Base-by-base conservation (phyloP, 2,888 invertebrate species). In the Epinotia ramella region DNA sequence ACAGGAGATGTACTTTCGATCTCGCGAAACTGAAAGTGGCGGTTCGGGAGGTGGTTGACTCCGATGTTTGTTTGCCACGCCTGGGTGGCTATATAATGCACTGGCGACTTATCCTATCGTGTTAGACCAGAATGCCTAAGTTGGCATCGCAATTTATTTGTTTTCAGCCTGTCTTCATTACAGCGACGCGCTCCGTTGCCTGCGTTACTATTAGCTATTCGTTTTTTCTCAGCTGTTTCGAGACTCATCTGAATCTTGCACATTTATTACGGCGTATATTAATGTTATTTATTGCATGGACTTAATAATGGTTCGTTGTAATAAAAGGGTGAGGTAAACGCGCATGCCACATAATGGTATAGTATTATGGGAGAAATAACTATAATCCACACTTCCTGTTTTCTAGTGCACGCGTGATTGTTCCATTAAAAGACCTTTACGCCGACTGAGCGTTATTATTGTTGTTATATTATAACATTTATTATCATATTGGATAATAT, bases 11-110 rank as follows among this genome's bases (percentile, higher is more conserved):
- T 79, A 89, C 92, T 94, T 93, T 94, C 94, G 87, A 89, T 94
- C 93, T 93, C 91, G 88, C 87, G 93, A 94, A 94, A 94, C 91
- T 88, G 93, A 94, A 92, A 94, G 94, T 91, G 88, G 82, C 84
- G 86, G 85, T 94, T 93, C 91, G 92, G 93, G 88, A 87, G 86
- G 86, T 93, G 93, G 90, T 92, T 93, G 93, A 93, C 93, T 93
- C 88, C 84, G 81, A 85, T 92, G 93, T 93, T 93, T 94, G 92
- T 93, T 94, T 93, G 93, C 88, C 89, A 92, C 88, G 93, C 85
- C 87, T 90, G 89, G 93, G 87, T 90, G 92, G 85, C 82, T 82
- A 80, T 82, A 81, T 69, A 70, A 85, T 86, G 86, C 83, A 84
- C 83, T 84, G 84, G 81, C 81, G 83, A 84, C 82, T 88, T 83